Evolutionary conservation across 2,888 invertebrate genomes (phyloP), one percentile per base, ranked within the genome.

Genomic region (Cantharis lateralis): DNA sequence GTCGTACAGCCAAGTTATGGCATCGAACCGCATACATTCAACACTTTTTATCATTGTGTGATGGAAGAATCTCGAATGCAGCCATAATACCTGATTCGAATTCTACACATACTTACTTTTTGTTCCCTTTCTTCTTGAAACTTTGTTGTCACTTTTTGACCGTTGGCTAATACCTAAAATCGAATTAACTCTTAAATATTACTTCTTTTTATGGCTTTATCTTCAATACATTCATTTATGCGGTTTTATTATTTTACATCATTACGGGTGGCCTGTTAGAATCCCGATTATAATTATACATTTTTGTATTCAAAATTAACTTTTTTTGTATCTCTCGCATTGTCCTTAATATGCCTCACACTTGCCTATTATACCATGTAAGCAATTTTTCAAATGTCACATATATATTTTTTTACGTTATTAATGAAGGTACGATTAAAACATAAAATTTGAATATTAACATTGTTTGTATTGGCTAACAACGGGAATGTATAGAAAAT

Each of bases 1-100:
- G 82, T 83, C 82, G 79, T 75, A 78, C 77, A 73, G 76, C 78
- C 77, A 78, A 82, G 78, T 78, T 78, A 78, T 78, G 72, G 78
- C 78, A 78, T 73, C 75, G 78, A 75, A 70, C 75, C 75, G 78
- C 72, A 73, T 75, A 75, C 72, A 75, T 72, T 74, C 78, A 74
- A 68, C 73, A 74, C 74, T 78, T 78, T 75, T 78, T 78, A 76
- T 76, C 73, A 68, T 71, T 69, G 71, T 64, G 71, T 70, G 74
- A 72, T 72, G 72, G 75, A 72, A 70, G 78, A 78, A 78, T 78
- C 75, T 72, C 72, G 75, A 72, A 78, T 75, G 74, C 77, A 62
- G 70, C 72, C 72, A 78, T 72, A 77, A 78, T 75, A 75, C 75
- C 75, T 78, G 75, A 64, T 71, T 71, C 71, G 75, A 48, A 75